Base-by-base conservation (phyloP, 2,888 invertebrate genomes). In the Pseudococcus viburni region DNA sequence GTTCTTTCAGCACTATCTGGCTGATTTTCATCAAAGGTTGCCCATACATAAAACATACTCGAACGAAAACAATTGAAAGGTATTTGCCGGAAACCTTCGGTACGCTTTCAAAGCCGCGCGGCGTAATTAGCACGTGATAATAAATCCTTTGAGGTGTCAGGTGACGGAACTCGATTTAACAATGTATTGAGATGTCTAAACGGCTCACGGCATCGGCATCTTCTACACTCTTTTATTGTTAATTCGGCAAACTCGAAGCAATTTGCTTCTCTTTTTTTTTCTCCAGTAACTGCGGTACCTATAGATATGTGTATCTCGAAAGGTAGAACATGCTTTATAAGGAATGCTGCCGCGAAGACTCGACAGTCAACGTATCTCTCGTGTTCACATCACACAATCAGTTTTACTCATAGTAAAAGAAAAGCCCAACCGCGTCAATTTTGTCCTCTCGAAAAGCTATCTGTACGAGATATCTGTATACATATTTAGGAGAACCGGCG, bases 131-230 rank as follows among this genome's bases (percentile, higher is more conserved):
- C 19, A 9, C 64, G 64, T 8, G 64, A 64, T 64, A 64, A 64
- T 64, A 64, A 64, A 64, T 64, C 64, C 64, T 64, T 64, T 22
- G 22, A 64, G 12, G 64, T 64, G 64, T 64, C 64, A 64, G 9
- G 64, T 64, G 64, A 64, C 64, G 64, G 64, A 64, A 64, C 64
- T 64, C 22, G 64, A 64, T 64, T 64, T 22, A 64, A 64, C 64
- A 64, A 64, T 64, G 64, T 64, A 64, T 64, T 64, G 59, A 59
- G n/a, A 59, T 19, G 59, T 59, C 59, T 59, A 59, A 59, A 59
- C 64, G 19, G 19, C 64, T 64, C 22, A 64, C 22, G 64, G 64
- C 59, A n/a, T n/a, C 51, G 51, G 51, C n/a, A 55, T 64, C 15
- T 22, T 64, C 22, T 59, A 51, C 11, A 51, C 55, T 3, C 19